Percentiles rank a stretch among this genome's conserved stretches.
phyloP scores from a whole-genome alignment of 2,113 vertebrate species.

The Gymnogyps californianus region DNA sequence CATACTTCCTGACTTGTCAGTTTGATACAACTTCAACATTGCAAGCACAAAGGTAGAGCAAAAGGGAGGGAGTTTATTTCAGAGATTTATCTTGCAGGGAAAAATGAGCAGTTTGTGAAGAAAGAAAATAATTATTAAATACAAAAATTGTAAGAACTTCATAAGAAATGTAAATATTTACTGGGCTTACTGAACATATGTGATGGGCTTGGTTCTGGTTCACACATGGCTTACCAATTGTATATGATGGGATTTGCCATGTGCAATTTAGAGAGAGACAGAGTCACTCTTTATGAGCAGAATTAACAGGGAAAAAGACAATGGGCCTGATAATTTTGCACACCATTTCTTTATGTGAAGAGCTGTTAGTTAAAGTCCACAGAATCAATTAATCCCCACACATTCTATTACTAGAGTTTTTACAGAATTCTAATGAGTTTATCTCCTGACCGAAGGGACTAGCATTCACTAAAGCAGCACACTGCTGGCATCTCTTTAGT shows the following conservation, averaged over 20 bases:
- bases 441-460: neutral
- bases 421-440: neutral
- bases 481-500: neutral
- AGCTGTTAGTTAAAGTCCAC: neutral
- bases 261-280: neutral
- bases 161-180: neutral
- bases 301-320: neutral
- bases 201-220: neutral
- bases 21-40: neutral
- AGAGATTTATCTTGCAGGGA: neutral
- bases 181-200: neutral
- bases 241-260: neutral
- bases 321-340: neutral
- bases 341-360: neutral
- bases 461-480: neutral
- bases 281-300: neutral
- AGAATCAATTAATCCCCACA: neutral
- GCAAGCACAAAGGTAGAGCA: neutral
- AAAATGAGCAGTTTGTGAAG: neutral
- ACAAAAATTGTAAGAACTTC: neutral
- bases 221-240: neutral
- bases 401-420: neutral
- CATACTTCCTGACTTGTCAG: neutral
- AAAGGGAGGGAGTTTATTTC: neutral
- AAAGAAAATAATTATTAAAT: neutral